phyloP scores from a whole-genome alignment of 1,140 invertebrate genomes.

The Saccostrea cuccullata region DNA sequence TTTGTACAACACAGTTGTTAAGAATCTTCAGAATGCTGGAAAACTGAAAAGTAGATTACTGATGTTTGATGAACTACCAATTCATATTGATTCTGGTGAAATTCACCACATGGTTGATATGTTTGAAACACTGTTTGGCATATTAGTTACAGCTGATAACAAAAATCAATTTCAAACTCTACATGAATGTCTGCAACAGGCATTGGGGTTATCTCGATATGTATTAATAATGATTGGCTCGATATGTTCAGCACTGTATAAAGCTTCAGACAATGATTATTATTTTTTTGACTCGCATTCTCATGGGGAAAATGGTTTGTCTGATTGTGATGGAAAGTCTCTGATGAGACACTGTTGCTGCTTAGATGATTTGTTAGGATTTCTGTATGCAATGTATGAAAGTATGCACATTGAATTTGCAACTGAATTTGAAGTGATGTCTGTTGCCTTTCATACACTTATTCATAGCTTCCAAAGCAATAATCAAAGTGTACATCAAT shows the following conservation, averaged over 20 bases:
- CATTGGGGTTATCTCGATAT: neutral
- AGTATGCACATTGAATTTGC: neutral
- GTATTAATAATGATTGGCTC: conserved; percentile 28
- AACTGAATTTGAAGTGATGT: conserved; percentile 34
- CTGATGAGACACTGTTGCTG: neutral
- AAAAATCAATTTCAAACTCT: conserved; percentile 31
- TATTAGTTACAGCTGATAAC: too few relatives aligned
- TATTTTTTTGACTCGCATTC: conserved; percentile 48
- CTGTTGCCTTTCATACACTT: neutral
- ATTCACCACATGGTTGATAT: too few relatives aligned
- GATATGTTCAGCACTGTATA: too few relatives aligned
- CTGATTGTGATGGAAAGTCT: conserved; percentile 26
- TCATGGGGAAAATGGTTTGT: conserved; percentile 33
- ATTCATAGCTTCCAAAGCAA: neutral
- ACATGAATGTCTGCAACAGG: conserved; percentile 7
- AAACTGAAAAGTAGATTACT: conserved; percentile 18
- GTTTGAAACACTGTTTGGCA: too few relatives aligned
- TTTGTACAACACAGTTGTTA: conserved; percentile 9
- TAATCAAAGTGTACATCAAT: conserved; percentile 16
- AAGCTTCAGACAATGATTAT: neutral
- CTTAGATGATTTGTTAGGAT: conserved; percentile 14
- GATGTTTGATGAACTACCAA: conserved; percentile 45
- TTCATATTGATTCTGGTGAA: too few relatives aligned
- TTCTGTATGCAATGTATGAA: conserved; percentile 29
- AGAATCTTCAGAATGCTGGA: too few relatives aligned